Base-by-base conservation (phyloP, 2,113 vertebrate genomes). In the Hepsetus odoe region DNA sequence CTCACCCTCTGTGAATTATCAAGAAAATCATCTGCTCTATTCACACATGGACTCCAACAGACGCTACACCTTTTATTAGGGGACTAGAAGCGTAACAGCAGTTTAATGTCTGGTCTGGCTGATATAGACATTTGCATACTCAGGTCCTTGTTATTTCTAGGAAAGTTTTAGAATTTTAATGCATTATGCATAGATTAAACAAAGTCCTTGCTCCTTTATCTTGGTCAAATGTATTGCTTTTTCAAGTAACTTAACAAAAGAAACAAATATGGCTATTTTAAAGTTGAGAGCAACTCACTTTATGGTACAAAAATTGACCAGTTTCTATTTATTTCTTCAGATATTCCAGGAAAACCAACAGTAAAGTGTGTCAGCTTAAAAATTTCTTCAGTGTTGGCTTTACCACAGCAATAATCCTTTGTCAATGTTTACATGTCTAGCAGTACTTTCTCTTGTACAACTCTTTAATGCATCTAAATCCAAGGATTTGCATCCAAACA, bases 151-250 rank as follows among this genome's bases (percentile, higher is more conserved):
- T n/a, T n/a, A n/a, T n/a, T n/a, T n/a, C n/a, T n/a, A n/a, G n/a
- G n/a, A n/a, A n/a, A n/a, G n/a, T n/a, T n/a, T n/a, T n/a, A n/a
- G n/a, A n/a, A n/a, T n/a, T n/a, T n/a, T n/a, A n/a, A n/a, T n/a
- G n/a, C n/a, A n/a, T n/a, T n/a, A n/a, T n/a, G n/a, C n/a, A n/a
- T n/a, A n/a, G n/a, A n/a, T n/a, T n/a, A n/a, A n/a, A n/a, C n/a
- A n/a, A n/a, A n/a, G n/a, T n/a, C n/a, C n/a, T n/a, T n/a, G n/a
- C n/a, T n/a, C n/a, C n/a, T n/a, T 18, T 38, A 67, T 70, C 42
- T 32, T 49, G 33, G 26, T 26, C n/a, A 76, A 56, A 76, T 61
- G 32, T 33, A 72, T 13, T 58, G 71, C 32, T 55, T n/a, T n/a
- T n/a, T n/a, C n/a, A n/a, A n/a, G n/a, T n/a, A n/a, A n/a, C 32